Evolutionary conservation across 2,113 vertebrate species (phyloP).

Genomic region (Chinchilla lanigera): DNA sequence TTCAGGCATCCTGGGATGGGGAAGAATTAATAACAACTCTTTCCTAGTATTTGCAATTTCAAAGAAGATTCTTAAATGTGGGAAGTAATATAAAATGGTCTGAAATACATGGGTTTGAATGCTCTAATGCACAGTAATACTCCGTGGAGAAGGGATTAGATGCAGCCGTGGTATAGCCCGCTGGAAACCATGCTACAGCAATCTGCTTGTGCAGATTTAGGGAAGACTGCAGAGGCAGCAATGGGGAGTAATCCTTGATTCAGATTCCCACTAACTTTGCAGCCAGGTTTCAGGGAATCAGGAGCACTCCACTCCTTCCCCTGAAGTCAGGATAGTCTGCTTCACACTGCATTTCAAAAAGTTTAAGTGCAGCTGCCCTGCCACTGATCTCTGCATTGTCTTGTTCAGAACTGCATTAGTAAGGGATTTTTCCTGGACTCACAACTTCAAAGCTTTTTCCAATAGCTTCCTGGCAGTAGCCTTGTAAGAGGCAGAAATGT

Average conservation of each 20-base stretch:
- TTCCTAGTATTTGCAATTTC: not conserved
- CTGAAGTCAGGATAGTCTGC: not conserved
- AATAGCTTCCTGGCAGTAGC: constrained; percentile 30
- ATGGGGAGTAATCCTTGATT: not conserved
- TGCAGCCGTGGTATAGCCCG: not conserved
- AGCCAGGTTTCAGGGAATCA: constrained; percentile 8
- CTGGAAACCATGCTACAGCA: not conserved
- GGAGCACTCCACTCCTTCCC: not conserved
- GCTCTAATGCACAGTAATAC: not conserved
- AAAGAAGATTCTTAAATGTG: constrained; percentile 6
- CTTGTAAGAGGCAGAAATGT: not conserved
- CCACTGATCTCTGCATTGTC: constrained; percentile 66
- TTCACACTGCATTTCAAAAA: constrained; percentile 58
- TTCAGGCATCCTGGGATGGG: not conserved
- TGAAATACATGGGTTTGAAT: not conserved
- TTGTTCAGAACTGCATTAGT: constrained; percentile 60
- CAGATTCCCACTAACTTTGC: not conserved
- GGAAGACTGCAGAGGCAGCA: not conserved
- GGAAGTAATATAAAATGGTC: not conserved
- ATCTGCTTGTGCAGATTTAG: not conserved
- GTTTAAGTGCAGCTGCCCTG: constrained; percentile 60
- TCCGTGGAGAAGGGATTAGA: not conserved
- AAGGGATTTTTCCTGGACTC: constrained; percentile 38
- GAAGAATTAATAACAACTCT: not conserved
- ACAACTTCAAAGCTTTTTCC: constrained; percentile 64